phyloP scores from a whole-genome alignment of 1,140 invertebrate genomes.

The Mactra quadrangularis region DNA sequence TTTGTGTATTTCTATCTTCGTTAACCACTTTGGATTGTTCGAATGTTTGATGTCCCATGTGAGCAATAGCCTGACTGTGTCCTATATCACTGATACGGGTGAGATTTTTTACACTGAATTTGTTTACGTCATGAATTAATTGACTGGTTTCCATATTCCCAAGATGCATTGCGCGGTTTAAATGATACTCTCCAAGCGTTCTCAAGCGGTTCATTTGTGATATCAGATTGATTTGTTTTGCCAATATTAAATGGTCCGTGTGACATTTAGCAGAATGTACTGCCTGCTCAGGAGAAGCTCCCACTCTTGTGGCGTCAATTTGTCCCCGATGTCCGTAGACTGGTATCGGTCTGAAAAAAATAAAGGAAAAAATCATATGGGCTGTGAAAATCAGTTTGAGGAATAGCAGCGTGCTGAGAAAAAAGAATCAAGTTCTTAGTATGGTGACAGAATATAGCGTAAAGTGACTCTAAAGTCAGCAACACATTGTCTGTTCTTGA shows the following conservation, averaged over 20 bases:
- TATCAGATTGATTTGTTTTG: slow-evolving; percentile 50
- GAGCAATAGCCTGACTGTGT: slow-evolving; percentile 41
- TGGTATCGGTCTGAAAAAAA: slow-evolving; percentile 60
- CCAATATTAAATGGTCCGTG: slow-evolving; percentile 9
- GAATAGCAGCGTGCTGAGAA: background rate
- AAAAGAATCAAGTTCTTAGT: background rate
- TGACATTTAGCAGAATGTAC: background rate
- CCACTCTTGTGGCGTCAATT: background rate
- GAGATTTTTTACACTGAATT: slow-evolving; percentile 58
- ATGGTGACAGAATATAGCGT: background rate
- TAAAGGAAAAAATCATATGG: slow-evolving; percentile 4
- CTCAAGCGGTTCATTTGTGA: slow-evolving; percentile 43
- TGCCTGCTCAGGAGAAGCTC: slow-evolving; percentile 13
- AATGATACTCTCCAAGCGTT: slow-evolving; percentile 35
- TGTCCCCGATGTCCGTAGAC: slow-evolving; percentile 44
- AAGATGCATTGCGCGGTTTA: background rate
- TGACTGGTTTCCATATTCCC: slow-evolving; percentile 18
- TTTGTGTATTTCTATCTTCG: background rate
- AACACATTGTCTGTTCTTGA: background rate
- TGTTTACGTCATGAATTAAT: slow-evolving; percentile 42
- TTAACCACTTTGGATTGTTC: slow-evolving; percentile 23
- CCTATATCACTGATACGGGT: background rate
- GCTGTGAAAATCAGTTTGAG: background rate
- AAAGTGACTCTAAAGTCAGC: background rate
- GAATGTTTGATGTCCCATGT: background rate